Conservation (phyloP, 2,797 vertebrate genomes). For the Trichosurus vulpecula region DNA sequence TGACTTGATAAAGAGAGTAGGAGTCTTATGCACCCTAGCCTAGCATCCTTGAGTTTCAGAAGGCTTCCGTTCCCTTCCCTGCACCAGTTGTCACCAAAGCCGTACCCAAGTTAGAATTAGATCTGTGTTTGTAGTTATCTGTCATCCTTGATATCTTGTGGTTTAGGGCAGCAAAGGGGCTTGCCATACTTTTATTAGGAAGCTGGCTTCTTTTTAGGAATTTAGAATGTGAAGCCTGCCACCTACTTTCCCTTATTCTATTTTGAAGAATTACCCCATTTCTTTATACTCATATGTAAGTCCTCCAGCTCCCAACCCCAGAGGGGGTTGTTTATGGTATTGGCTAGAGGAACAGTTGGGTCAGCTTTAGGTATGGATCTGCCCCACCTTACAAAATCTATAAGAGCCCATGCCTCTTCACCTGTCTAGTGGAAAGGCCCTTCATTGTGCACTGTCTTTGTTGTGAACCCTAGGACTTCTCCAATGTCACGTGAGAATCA, state of each 20-base stretch:
- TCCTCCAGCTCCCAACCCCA: neutral
- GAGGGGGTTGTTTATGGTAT: neutral
- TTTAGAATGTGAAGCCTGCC: neutral
- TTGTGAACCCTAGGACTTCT: neutral
- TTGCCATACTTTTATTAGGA: fast-evolving
- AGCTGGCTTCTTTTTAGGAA: neutral
- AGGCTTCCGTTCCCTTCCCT: neutral
- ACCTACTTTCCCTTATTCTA: neutral
- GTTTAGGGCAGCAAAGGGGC: neutral
- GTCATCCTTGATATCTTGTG: neutral
- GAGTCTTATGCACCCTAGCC: neutral
- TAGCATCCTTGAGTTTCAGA: neutral
- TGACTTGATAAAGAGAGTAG: neutral
- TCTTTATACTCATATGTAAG: neutral
- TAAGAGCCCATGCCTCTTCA: neutral
- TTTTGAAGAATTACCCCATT: neutral
- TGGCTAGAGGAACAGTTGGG: neutral
- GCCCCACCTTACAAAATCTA: neutral
- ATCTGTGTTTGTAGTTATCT: neutral
- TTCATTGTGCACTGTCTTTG: fast-evolving
- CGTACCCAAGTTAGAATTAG: neutral
- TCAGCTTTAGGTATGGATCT: neutral
- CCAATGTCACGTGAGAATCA: neutral
- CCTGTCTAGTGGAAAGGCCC: neutral
- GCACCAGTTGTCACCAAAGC: neutral